These are phyloP conservation scores for Anas bernieri DNA, from an alignment of 2,797 vertebrate genomes.

Conservation along the genomic window DNA sequence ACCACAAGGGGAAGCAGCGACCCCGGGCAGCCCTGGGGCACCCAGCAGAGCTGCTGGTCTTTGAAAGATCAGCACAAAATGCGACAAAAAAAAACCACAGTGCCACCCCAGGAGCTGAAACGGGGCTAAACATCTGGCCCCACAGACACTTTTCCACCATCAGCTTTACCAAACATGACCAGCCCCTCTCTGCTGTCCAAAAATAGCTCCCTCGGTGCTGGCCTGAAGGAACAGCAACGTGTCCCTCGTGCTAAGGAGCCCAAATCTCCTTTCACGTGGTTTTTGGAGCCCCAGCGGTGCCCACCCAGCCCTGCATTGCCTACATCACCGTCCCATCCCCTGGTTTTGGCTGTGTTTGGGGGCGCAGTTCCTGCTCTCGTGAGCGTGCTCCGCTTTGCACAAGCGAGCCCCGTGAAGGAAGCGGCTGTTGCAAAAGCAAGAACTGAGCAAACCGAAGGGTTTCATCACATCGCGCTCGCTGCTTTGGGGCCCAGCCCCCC, in stretches of 20 bases:
- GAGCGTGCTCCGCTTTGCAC: neutral
- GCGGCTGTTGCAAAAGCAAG: neutral
- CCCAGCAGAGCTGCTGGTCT: neutral
- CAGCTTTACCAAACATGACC: neutral
- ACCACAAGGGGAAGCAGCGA: neutral
- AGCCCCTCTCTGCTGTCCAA: neutral
- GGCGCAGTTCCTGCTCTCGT: neutral
- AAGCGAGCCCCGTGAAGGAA: neutral
- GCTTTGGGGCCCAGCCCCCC: rapidly evolving
- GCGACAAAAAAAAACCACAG: rapidly evolving
- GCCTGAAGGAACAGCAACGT: neutral
- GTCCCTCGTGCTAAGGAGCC: rapidly evolving
- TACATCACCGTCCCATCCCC: rapidly evolving
- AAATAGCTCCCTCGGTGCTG: rapidly evolving
- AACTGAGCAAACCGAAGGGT: neutral
- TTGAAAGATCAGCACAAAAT: neutral
- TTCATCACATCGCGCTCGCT: neutral
- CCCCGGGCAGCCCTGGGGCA: no score
- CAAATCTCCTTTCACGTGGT: rapidly evolving
- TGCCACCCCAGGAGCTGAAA: neutral
- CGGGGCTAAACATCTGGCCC: rapidly evolving
- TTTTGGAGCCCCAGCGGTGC: neutral
- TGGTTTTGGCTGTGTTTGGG: rapidly evolving
- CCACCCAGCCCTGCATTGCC: rapidly evolving
- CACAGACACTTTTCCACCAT: rapidly evolving